These are phyloP conservation scores for Hesperia comma DNA, from an alignment of 2,888 invertebrate genomes.

Conservation along the genomic window DNA sequence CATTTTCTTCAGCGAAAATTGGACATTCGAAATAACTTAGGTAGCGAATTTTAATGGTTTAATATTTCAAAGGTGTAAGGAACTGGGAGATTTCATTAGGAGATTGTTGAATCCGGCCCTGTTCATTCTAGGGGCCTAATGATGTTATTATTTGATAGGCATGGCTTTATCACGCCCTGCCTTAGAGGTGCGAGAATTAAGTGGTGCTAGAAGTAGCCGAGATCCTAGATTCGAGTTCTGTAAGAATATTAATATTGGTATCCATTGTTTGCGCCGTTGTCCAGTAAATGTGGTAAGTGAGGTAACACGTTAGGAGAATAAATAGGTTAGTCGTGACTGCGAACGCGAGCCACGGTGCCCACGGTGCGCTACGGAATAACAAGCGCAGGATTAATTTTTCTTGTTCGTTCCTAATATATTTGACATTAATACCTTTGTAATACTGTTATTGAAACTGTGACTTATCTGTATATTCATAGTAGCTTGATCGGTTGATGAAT, in stretches of 20 bases:
- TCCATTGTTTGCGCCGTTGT: conserved; percentile 29
- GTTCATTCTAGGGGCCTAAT: conserved; percentile 35
- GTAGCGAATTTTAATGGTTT: conserved; percentile 39
- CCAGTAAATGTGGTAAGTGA: conserved; percentile 9
- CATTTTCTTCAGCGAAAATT: conserved; percentile 33
- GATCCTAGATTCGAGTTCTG: conserved; percentile 32
- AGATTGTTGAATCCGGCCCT: conserved; percentile 34
- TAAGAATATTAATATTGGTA: conserved; percentile 27
- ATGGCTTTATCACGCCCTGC: conserved; percentile 35
- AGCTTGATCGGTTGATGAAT: too few species aligned
- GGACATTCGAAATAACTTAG: conserved; percentile 31
- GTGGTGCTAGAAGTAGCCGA: conserved; percentile 25
- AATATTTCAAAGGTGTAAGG: conserved; percentile 36
- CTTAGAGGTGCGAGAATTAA: conserved; percentile 32
- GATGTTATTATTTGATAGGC: conserved; percentile 43
- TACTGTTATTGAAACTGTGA: too few species aligned
- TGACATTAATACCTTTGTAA: too few species aligned
- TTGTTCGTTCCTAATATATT: neutral
- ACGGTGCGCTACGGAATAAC: neutral
- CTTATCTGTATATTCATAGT: too few species aligned
- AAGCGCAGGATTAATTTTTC: neutral
- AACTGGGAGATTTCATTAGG: conserved; percentile 39
- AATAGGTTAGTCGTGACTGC: conserved; percentile 28
- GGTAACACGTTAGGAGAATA: conserved; percentile 29
- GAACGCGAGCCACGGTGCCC: neutral